Percentiles rank a stretch among this genome's conserved stretches.
Evolutionary conservation across 2,888 invertebrate species (phyloP).

Genomic region (Micropterix aruncella): DNA sequence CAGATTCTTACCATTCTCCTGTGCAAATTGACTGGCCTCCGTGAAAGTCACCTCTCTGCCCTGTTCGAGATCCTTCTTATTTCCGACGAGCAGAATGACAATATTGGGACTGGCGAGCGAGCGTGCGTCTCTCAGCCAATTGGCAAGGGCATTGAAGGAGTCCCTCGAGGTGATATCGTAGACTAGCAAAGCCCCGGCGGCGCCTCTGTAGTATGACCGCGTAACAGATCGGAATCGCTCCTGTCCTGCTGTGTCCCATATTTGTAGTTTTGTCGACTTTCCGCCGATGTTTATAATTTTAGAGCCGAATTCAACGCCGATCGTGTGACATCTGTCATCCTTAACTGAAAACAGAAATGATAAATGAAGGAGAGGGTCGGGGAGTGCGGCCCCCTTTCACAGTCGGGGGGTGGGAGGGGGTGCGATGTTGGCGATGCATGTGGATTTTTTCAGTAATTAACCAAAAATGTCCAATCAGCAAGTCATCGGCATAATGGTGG

Average conservation of each 20-base stretch:
- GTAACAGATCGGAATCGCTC: slow-evolving; percentile 93
- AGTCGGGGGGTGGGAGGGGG: no score
- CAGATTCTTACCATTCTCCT: slow-evolving; percentile 60
- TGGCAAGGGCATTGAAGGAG: slow-evolving; percentile 82
- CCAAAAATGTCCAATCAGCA: no score
- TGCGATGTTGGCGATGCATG: no score
- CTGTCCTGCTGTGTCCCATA: slow-evolving; percentile 91
- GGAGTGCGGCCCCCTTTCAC: no score
- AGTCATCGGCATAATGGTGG: no score
- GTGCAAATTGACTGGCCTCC: slow-evolving; percentile 72
- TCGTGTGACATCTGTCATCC: slow-evolving; percentile 71
- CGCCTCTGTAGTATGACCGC: slow-evolving; percentile 71
- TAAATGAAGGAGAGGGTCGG: no score
- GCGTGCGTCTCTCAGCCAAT: slow-evolving; percentile 74
- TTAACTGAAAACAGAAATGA: slow-evolving; percentile 62
- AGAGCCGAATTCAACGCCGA: slow-evolving; percentile 80
- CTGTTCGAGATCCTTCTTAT: slow-evolving; percentile 70
- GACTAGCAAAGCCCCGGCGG: slow-evolving; percentile 82
- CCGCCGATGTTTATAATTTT: slow-evolving; percentile 72
- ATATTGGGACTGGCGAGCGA: slow-evolving; percentile 72
- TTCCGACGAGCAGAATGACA: slow-evolving; percentile 66
- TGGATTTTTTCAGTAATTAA: no score
- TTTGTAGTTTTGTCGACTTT: slow-evolving; percentile 69
- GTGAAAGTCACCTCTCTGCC: slow-evolving; percentile 70
- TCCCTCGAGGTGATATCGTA: slow-evolving; percentile 84